These are phyloP conservation scores for Pristionchus fissidentatus DNA, from an alignment of 2,888 invertebrate genomes.

Conservation along the genomic window DNA sequence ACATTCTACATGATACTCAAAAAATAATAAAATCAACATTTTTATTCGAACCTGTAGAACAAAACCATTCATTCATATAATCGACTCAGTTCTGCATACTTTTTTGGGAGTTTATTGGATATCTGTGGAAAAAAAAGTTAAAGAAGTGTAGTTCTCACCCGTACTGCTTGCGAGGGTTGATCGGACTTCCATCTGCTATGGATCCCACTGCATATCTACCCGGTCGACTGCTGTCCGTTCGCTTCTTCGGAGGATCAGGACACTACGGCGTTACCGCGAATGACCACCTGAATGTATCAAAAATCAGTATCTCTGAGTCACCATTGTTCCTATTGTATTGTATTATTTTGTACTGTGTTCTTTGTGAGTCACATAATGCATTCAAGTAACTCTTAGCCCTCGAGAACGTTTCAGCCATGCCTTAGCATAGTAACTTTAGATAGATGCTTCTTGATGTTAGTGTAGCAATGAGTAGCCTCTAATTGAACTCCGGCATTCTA, in stretches of 20 bases:
- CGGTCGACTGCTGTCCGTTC: conserved; percentile 89
- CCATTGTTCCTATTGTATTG: no score
- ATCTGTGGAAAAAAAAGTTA: neutral
- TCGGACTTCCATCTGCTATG: conserved; percentile 84
- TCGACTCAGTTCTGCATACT: no score
- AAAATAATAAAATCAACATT: neutral
- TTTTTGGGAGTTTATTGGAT: neutral
- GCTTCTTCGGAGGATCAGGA: conserved; percentile 88
- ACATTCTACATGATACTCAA: no score
- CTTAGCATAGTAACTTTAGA: no score
- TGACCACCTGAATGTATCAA: conserved; percentile 69
- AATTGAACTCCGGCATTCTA: no score
- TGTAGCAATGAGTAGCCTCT: no score
- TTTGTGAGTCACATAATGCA: no score
- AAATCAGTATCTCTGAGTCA: no score
- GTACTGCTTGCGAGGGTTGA: conserved; percentile 92
- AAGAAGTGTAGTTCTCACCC: conserved; percentile 80
- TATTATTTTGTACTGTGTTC: no score
- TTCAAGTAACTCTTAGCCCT: no score
- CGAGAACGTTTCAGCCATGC: no score
- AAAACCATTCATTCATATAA: neutral
- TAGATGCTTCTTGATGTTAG: no score
- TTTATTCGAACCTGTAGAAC: neutral
- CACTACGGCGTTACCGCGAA: conserved; percentile 67
- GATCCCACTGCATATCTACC: conserved; percentile 86